Conservation (phyloP, 2,888 invertebrate species). For the Amphiduros pacificus region DNA sequence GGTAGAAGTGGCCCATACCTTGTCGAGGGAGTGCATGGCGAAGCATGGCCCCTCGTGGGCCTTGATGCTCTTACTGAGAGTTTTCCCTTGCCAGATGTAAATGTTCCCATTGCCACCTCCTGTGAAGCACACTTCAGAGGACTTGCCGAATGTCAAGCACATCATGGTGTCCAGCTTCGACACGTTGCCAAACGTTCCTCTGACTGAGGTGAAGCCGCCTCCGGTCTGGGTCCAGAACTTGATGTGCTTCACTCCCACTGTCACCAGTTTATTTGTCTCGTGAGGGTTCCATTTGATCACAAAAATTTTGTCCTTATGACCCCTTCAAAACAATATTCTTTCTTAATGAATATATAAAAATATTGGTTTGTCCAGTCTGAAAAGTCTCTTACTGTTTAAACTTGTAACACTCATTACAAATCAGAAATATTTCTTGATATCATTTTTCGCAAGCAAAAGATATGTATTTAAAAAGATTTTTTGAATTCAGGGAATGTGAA, state of each 20-base stretch:
- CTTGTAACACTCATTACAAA: neutral
- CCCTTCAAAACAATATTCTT: constrained; percentile 52
- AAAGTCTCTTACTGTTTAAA: too few species aligned
- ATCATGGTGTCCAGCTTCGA: constrained; percentile 59
- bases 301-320: constrained; percentile 61
- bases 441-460: neutral
- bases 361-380: neutral
- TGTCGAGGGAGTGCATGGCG: constrained; percentile 59
- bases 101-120: constrained; percentile 59
- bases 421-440: neutral
- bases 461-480: neutral
- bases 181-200: constrained; percentile 58
- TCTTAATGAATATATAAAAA: too few species aligned
- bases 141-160: constrained; percentile 57
- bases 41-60: constrained; percentile 61
- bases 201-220: constrained; percentile 59
- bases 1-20: constrained; percentile 40
- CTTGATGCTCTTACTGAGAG: constrained; percentile 53
- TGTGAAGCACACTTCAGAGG: constrained; percentile 53
- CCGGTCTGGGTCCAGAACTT: constrained; percentile 61
- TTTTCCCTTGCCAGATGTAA: constrained; percentile 56
- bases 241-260: constrained; percentile 61
- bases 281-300: constrained; percentile 60
- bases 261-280: constrained; percentile 54
- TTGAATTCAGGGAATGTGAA: neutral